These are phyloP conservation scores for Chiloscyllium plagiosum DNA, from an alignment of 2,113 vertebrate species.

Conservation along the genomic window DNA sequence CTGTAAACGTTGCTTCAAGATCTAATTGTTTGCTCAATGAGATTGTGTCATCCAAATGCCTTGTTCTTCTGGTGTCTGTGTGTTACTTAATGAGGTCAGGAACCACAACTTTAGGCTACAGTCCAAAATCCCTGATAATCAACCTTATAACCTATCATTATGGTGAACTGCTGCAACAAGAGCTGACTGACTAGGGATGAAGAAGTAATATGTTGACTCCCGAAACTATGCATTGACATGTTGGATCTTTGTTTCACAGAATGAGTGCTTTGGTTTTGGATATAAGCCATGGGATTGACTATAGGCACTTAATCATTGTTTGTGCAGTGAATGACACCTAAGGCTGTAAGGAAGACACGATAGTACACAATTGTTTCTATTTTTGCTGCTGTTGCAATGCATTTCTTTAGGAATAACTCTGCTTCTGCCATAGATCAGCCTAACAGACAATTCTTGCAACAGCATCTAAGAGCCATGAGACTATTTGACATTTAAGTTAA, in stretches of 20 bases:
- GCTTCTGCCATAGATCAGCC: not conserved
- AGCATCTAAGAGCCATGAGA: not conserved
- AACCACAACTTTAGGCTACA: conserved; percentile 8
- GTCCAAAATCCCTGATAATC: not conserved
- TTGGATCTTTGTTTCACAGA: conserved; percentile 24
- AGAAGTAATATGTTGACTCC: not conserved
- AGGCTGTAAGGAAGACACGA: not conserved
- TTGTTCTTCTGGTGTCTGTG: conserved; percentile 20
- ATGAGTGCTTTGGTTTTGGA: not conserved
- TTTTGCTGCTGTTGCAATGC: not conserved
- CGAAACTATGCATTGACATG: conserved; percentile 6
- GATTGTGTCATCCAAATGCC: not conserved
- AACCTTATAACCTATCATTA: conserved; percentile 11
- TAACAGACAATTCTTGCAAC: not conserved
- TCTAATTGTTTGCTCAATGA: not conserved
- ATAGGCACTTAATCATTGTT: not conserved
- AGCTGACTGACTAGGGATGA: not conserved
- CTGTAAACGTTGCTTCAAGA: not conserved
- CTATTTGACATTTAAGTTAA: no score
- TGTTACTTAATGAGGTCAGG: not conserved
- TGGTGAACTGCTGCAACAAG: conserved; percentile 11
- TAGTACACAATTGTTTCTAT: conserved; percentile 9
- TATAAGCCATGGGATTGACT: not conserved
- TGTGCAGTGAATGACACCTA: not conserved
- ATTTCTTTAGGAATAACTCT: not conserved